Evolutionary conservation across 35 echinoderm and acorn worm species (phyloP), one percentile per base, ranked within the genome.

Genomic region (Lytechinus pictus): DNA sequence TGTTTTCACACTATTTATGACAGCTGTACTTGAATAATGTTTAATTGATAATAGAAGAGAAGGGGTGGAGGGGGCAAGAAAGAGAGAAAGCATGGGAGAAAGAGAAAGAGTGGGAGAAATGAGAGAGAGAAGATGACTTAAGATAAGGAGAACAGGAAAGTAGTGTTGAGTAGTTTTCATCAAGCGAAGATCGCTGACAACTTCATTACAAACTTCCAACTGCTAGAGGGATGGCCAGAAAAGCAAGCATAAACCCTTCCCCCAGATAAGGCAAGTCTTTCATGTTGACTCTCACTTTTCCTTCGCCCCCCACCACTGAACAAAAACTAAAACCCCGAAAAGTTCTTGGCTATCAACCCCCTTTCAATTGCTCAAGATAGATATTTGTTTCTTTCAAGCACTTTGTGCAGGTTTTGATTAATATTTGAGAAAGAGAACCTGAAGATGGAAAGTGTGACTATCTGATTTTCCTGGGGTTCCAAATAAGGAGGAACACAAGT

Each of bases 121-220:
- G 8, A 3, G n/a, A n/a, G n/a, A 5, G 13, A 16, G n/a, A 24
- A 79, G 66, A 79, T 16, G 4, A 79, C 11, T 52, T 28, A 54
- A 90, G 88, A 90, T 52, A 90, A 90, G 28, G 88, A 90, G 88
- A 52, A 90, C 33, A 54, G 88, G 88, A 54, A 79, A 79, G 14
- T 14, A 53, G 10, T 93, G 92, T 93, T n/a, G 92, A 55, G 92
- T 93, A 21, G 92, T 57, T 93, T 93, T 57, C 52, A 54, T 93
- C 55, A 93, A 53, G 88, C 28, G 3, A 90, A 90, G 88, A 93
- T 57, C 27, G 92, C 51, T 93, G 92, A 93, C 92, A 93, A 93
- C 92, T 93, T 93, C 92, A 93, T 93, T 93, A 93, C 92, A 93
- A 93, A 93, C 52, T 93, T 54, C 92, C 92, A 55, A 93, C n/a